Evolutionary conservation across 2,113 vertebrate species (phyloP).

Genomic region (Fulica atra): DNA sequence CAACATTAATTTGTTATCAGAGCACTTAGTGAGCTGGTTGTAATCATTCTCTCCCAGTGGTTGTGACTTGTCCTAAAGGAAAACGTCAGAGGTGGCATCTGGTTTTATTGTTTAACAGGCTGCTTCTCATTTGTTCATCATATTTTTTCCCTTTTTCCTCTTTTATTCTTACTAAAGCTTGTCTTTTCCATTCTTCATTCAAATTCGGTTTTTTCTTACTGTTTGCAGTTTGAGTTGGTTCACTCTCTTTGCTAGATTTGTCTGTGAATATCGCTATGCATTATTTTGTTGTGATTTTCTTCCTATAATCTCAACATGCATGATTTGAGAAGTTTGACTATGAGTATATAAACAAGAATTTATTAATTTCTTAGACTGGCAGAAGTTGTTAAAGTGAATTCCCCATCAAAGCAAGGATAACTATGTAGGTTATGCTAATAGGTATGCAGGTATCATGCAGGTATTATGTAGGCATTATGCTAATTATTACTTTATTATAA

Average conservation of each 20-base stretch:
- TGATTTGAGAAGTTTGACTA: background rate
- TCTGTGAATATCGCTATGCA: background rate
- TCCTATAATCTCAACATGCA: background rate
- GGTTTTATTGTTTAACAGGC: background rate
- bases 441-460: background rate
- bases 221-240: background rate
- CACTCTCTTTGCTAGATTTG: background rate
- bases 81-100: background rate
- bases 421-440: background rate
- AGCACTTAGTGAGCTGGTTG: background rate
- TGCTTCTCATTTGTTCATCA: background rate
- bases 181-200: background rate
- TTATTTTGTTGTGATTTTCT: background rate
- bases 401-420: background rate
- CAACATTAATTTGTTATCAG: background rate
- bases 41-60: accelerated
- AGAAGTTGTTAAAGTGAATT: background rate
- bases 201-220: background rate
- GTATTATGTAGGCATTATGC: background rate
- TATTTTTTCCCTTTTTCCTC: background rate
- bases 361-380: background rate
- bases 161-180: background rate
- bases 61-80: background rate
- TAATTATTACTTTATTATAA: background rate
- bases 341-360: background rate